Evolutionary conservation across 2,888 invertebrate species (phyloP).

Genomic region (Drosophila cognata): DNA sequence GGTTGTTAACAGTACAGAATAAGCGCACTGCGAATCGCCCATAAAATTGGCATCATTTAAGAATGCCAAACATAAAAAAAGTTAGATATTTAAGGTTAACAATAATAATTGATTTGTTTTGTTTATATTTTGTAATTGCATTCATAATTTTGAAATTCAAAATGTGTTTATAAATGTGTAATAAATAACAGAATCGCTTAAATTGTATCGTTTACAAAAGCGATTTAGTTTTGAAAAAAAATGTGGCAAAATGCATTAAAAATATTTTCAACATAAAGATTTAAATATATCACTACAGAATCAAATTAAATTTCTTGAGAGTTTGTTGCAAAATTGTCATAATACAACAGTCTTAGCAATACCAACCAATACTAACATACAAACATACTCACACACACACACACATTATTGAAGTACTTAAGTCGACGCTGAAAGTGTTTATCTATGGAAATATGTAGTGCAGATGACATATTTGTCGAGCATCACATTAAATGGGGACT

Average conservation of each 20-base stretch:
- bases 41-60: constrained; percentile 14
- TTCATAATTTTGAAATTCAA: neutral
- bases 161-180: neutral
- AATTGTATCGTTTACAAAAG: neutral
- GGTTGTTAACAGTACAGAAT: constrained; percentile 4
- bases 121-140: neutral
- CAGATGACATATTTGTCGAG: constrained; percentile 64
- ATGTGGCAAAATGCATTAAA: neutral
- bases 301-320: neutral
- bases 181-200: neutral
- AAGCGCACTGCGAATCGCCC: constrained; percentile 21
- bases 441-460: constrained; percentile 62
- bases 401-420: neutral
- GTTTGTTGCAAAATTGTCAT: constrained; percentile 16
- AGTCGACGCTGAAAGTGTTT: neutral
- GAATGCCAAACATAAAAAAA: neutral
- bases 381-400: neutral
- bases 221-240: neutral
- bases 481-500: constrained; percentile 28
- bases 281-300: neutral
- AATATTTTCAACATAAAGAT: neutral
- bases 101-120: neutral
- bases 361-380: neutral
- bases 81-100: neutral
- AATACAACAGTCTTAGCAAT: neutral